Base-by-base conservation (phyloP, 2,888 invertebrate genomes). In the Drosophila nr. medialis region DNA sequence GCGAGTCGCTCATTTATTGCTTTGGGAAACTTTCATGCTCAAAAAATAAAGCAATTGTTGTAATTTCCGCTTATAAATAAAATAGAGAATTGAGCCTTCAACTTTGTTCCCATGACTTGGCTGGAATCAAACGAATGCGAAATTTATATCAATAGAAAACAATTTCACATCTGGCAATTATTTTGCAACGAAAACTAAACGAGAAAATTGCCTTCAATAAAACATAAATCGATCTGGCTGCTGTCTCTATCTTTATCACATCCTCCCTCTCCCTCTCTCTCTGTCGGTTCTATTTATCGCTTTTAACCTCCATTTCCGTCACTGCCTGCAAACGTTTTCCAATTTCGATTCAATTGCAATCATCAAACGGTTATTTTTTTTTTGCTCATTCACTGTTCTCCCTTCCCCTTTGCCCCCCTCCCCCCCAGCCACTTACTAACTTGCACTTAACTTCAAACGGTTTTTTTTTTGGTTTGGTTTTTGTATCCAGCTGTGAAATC, bases 171-270 rank as follows among this genome's bases (percentile, higher is more conserved):
- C 68, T 72, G 70, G 73, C 88, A 87, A 84, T 85, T 89, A 85
- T 82, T 89, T 73, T 72, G 65, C 81, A 66, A 77, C 67, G 55
- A 77, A 80, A 80, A 75, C 58, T 66, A 55, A 70, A 78, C 75
- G 59, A 83, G 75, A 81, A 84, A 89, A 84, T 87, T 89, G 87
- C 58, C 82, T 71, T 82, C 68, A 84, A 84, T 89, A 80, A 77
- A 84, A 60, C 80, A 87, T 87, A 84, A 81, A 84, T 89, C 69
- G 82, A 81, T 67, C 54, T 48, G 64, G 51, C 55, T 54, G 64
- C 50, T 32, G 30, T 32, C 42, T 21, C 30, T 45, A 8, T 36
- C 53, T 55, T 29, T 71, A 8, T 18, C 15, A 24, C 15, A 45
- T 24, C 49, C 38, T 32, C 36, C 32, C 21, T 18, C 21, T 21